Base-by-base conservation (phyloP, 2,113 vertebrate species). In the Vireo altiloquus region DNA sequence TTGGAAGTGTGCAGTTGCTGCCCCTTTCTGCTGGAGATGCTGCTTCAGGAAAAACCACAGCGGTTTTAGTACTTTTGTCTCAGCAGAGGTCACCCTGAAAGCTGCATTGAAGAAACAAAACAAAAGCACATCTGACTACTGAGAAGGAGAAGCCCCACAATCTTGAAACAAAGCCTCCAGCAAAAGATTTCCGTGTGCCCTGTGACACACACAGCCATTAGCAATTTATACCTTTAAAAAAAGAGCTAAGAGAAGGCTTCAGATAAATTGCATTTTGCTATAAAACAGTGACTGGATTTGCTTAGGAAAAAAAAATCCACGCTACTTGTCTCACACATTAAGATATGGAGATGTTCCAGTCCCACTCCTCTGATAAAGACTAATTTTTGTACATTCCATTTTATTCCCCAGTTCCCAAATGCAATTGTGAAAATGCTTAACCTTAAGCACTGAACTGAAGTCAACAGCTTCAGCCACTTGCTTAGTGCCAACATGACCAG, bases 81-180 rank as follows among this genome's bases (percentile, higher is more conserved):
- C 60, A 88, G 85, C 68, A 88, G 90, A 96, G 76, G 88, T 96
- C 82, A 96, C 79, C 71, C 76, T 94, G 78, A 95, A 93, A 94
- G 71, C 39, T 66, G 47, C 44, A 52, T 1, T 81, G 71, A 86
- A 86, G 85, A 75, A 93, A 74, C 19, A 66, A 93, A 94, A 88
- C 69, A 94, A 94, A 93, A 83, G 72, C 59, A 66, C 13, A 49
- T 88, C 42, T 66, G 18, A 75, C 68, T 69, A 84, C 27, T 39
- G 52, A 80, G 84, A 71, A 91, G 49, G 53, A 89, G 82, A 94
- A 80, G 40, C 21, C 46, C 53, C 61, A 49, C 39, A 68, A 89
- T 69, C 69, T 33, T 49, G 57, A 92, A 94, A 84, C 44, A 94
- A 92, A 94, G 83, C 76, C 79, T 93, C 53, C 61, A 85, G 82